Percentiles rank a stretch among this genome's conserved stretches.
phyloP scores from a whole-genome alignment of 2,888 invertebrate species.

The Allolobophora icterica region DNA sequence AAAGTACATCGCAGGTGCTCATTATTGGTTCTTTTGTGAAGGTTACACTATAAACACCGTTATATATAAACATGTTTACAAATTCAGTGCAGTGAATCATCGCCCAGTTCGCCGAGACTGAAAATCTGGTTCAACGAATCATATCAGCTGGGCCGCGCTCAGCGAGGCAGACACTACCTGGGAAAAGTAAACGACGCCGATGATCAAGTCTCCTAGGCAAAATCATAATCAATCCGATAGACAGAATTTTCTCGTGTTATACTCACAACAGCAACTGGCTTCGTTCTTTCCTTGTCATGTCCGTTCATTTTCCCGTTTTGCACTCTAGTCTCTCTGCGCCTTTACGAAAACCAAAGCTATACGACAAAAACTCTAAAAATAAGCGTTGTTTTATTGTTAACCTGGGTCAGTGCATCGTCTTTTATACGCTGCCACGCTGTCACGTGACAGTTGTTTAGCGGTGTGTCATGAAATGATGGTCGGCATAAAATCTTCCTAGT shows the following conservation, averaged over 20 bases:
- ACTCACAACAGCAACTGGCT: slow-evolving; percentile 31
- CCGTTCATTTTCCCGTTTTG: slow-evolving; percentile 11
- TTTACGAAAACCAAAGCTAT: not conserved
- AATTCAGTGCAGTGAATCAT: not conserved
- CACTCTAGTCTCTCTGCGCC: not conserved
- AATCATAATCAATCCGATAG: not conserved
- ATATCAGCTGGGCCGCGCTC: not conserved
- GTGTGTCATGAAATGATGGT: not conserved
- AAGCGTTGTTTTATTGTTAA: not conserved
- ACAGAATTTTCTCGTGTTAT: not conserved
- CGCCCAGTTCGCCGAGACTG: not conserved
- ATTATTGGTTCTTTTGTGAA: not conserved
- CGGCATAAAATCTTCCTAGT: not conserved
- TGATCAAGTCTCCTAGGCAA: not conserved
- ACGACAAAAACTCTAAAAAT: not conserved
- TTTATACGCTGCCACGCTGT: slow-evolving; percentile 4
- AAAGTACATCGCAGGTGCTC: too few species aligned
- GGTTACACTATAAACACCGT: not conserved
- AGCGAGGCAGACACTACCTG: not conserved
- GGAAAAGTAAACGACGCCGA: not conserved
- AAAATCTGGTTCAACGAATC: too few species aligned
- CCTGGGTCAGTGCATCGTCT: not conserved
- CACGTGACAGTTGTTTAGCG: not conserved
- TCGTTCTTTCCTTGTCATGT: slow-evolving; percentile 20
- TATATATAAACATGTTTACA: not conserved